Evolutionary conservation across 2,888 invertebrate species (phyloP).

Genomic region (Andrena minutula): DNA sequence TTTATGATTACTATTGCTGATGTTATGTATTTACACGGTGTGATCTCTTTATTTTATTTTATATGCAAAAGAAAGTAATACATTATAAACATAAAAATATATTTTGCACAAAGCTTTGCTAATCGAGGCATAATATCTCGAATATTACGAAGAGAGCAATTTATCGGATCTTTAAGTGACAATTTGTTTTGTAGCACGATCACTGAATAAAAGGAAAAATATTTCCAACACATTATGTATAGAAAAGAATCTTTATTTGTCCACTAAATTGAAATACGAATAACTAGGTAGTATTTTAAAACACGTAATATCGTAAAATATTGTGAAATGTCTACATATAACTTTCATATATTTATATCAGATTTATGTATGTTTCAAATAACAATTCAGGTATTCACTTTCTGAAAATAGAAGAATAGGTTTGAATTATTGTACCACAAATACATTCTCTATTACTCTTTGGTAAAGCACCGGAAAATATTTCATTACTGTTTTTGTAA

Average conservation of each 20-base stretch:
- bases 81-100: too few relatives aligned
- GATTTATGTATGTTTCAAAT: slow-evolving; percentile 20
- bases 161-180: too few relatives aligned
- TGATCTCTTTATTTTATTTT: too few relatives aligned
- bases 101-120: too few relatives aligned
- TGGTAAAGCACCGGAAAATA: slow-evolving; percentile 49
- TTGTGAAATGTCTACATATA: neutral
- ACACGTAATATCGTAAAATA: neutral
- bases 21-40: too few relatives aligned
- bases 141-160: too few relatives aligned
- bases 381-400: neutral
- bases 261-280: neutral
- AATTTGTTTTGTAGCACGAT: too few relatives aligned
- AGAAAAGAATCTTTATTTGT: neutral
- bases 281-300: neutral
- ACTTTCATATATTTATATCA: slow-evolving; percentile 32
- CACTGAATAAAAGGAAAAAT: neutral
- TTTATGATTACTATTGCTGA: neutral
- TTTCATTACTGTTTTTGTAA: slow-evolving; percentile 12
- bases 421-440: slow-evolving; percentile 15
- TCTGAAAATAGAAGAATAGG: slow-evolving; percentile 4
- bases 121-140: too few relatives aligned
- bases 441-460: slow-evolving; percentile 51
- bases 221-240: slow-evolving; percentile 4
- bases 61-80: too few relatives aligned